phyloP scores from a whole-genome alignment of 2,888 invertebrate species.

The Nomada flava region DNA sequence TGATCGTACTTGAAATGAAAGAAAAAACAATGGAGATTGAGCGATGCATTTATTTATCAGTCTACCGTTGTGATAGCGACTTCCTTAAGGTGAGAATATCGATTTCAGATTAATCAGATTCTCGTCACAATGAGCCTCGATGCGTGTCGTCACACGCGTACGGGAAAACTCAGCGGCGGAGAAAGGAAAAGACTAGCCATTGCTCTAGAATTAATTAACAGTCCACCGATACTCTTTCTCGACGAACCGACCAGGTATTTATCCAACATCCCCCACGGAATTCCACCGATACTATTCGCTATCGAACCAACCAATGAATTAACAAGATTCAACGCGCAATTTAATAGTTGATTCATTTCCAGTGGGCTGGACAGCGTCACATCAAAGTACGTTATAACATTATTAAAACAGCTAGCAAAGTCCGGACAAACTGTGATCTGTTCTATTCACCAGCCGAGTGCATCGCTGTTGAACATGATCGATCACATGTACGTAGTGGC shows the following conservation, averaged over 20 bases:
- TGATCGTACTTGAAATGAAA: no score
- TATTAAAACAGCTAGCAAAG: conserved; percentile 92
- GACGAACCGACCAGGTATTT: conserved; percentile 96
- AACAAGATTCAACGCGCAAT: not conserved
- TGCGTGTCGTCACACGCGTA: conserved; percentile 88
- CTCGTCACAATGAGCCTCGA: conserved; percentile 91
- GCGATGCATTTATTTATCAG: no score
- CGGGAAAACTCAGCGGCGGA: conserved; percentile 92
- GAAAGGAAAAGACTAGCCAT: conserved; percentile 96
- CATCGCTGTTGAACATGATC: conserved; percentile 93
- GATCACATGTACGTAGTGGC: conserved; percentile 94
- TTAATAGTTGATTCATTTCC: conserved; percentile 68
- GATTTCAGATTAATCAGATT: conserved; percentile 90
- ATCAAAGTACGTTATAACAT: conserved; percentile 92
- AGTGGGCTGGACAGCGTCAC: conserved; percentile 93
- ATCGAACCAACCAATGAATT: not conserved
- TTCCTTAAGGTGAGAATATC: not conserved
- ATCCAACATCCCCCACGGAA: not conserved
- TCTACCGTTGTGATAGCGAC: no score
- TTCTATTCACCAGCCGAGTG: conserved; percentile 96
- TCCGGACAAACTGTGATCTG: conserved; percentile 95
- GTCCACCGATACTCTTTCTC: conserved; percentile 96
- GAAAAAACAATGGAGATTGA: no score
- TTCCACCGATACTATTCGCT: not conserved
- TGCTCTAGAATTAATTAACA: conserved; percentile 95